Percentiles rank a stretch among this genome's conserved stretches.
Evolutionary conservation across 2,888 invertebrate genomes (phyloP).

Genomic region (Psylliodes chrysocephalus): DNA sequence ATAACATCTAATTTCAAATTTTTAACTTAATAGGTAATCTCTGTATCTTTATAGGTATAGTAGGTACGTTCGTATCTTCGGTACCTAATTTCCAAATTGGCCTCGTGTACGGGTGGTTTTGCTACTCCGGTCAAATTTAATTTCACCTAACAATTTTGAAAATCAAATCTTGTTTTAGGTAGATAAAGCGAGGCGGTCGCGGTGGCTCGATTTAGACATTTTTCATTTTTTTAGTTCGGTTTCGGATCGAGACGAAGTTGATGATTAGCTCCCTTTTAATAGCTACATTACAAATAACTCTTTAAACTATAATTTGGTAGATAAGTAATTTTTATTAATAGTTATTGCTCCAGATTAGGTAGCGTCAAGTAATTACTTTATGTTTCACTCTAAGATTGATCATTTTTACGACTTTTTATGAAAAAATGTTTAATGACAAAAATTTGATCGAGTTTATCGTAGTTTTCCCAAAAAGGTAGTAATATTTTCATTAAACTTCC

Average conservation of each 20-base stretch:
- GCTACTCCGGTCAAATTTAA: constrained; percentile 20
- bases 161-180: constrained; percentile 25
- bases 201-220: constrained; percentile 9
- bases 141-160: constrained; percentile 26
- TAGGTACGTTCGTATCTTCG: too few species aligned
- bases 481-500: too few species aligned
- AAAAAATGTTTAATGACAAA: too few species aligned
- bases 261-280: constrained; percentile 23
- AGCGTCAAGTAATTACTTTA: too few species aligned
- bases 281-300: too few species aligned
- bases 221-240: constrained; percentile 12
- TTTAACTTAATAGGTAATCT: constrained; percentile 31
- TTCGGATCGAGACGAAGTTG: background rate
- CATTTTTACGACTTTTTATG: too few species aligned
- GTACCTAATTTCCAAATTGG: constrained; percentile 32
- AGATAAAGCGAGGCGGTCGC: background rate
- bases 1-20: constrained; percentile 34
- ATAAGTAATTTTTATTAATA: too few species aligned
- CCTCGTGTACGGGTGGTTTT: constrained; percentile 7
- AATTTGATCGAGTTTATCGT: too few species aligned
- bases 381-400: too few species aligned
- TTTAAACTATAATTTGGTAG: too few species aligned
- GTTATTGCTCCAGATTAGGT: too few species aligned
- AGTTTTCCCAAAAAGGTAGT: too few species aligned
- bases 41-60: constrained; percentile 11